These are phyloP conservation scores for Phoronis australis DNA, from an alignment of 2,888 invertebrate genomes.

Conservation along the genomic window DNA sequence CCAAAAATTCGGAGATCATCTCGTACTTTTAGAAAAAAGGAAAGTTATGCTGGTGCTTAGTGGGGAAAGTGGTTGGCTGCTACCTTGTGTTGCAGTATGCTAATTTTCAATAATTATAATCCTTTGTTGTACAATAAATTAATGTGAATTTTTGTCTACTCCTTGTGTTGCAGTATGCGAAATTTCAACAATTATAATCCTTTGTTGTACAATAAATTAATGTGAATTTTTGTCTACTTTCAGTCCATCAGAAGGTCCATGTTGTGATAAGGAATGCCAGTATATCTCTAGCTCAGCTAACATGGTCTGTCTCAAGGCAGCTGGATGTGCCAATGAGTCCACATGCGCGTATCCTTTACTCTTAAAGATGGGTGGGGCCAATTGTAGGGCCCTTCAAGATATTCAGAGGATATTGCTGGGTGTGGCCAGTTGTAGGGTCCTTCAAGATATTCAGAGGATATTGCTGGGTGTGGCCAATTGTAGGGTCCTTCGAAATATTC, in stretches of 20 bases:
- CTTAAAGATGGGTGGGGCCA: too few species aligned
- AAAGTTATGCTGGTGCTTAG: too few species aligned
- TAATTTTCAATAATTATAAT: conserved; percentile 7
- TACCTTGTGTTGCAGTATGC: too few species aligned
- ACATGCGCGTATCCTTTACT: conserved; percentile 66
- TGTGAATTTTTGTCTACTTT: conserved; percentile 17
- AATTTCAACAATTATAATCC: conserved; percentile 6
- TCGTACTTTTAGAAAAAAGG: too few species aligned
- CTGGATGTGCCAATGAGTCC: conserved; percentile 86
- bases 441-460: too few species aligned
- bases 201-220: conserved; percentile 1
- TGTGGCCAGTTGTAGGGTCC: too few species aligned
- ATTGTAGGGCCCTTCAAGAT: too few species aligned
- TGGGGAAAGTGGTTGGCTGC: not conserved
- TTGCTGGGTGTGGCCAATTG: too few species aligned
- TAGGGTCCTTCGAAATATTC: too few species aligned
- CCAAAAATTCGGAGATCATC: too few species aligned
- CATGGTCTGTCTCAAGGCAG: conserved; percentile 84
- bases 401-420: too few species aligned
- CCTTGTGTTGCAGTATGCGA: too few species aligned
- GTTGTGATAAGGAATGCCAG: conserved; percentile 77
- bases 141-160: conserved; percentile 13
- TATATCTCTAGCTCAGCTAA: conserved; percentile 61
- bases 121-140: not conserved
- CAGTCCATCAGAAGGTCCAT: conserved; percentile 96